These are phyloP conservation scores for Petroica traversi DNA, from an alignment of 2,113 vertebrate genomes.

Conservation along the genomic window DNA sequence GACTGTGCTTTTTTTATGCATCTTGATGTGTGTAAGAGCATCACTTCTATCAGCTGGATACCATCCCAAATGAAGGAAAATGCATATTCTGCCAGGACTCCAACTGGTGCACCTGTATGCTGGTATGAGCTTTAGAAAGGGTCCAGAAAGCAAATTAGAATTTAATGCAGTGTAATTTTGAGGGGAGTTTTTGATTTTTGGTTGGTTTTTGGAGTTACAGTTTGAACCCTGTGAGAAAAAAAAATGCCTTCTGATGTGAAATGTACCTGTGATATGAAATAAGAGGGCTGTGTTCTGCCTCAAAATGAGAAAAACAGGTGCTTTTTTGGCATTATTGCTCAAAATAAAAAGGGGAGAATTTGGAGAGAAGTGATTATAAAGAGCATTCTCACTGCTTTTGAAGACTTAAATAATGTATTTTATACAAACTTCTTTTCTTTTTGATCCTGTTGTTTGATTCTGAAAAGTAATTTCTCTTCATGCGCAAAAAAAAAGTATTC, in stretches of 20 bases:
- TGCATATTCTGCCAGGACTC: background rate
- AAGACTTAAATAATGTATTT: background rate
- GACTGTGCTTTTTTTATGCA: background rate
- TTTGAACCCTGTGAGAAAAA: background rate
- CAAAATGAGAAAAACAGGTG: background rate
- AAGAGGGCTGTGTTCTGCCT: background rate
- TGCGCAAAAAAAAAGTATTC: background rate
- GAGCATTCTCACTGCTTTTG: background rate
- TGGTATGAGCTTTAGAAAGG: background rate
- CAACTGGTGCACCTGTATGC: background rate
- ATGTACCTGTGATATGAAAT: background rate
- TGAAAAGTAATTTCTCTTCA: background rate
- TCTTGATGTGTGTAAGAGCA: background rate
- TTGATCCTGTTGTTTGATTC: background rate
- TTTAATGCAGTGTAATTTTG: background rate
- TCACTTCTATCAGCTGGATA: background rate
- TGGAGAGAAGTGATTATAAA: background rate
- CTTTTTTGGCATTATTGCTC: background rate
- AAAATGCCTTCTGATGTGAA: background rate
- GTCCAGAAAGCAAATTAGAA: background rate
- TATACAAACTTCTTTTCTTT: background rate
- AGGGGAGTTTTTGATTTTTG: no score
- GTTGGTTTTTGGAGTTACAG: background rate
- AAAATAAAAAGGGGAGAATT: fast-evolving
- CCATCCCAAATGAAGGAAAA: background rate